phyloP scores from a whole-genome alignment of 2,113 vertebrate species.

The Chaetops frenatus region DNA sequence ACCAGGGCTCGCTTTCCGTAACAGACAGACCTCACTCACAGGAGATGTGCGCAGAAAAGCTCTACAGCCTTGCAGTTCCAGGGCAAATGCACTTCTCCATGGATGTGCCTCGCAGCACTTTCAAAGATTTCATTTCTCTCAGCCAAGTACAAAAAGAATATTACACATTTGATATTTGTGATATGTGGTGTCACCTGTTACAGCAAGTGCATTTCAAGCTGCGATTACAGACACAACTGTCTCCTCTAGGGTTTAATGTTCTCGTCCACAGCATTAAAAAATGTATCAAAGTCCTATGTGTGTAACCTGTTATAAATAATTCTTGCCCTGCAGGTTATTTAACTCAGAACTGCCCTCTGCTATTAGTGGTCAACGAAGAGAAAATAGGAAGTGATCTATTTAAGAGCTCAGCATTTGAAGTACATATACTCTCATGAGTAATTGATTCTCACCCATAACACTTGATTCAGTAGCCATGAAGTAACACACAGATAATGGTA shows the following conservation, averaged over 20 bases:
- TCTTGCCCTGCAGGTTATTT: not conserved
- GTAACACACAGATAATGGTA: not conserved
- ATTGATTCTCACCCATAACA: not conserved
- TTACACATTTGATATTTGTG: not conserved
- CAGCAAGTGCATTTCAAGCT: not conserved
- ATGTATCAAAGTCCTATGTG: not conserved
- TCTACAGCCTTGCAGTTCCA: not conserved
- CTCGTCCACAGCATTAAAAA: not conserved
- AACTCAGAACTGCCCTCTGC: not conserved
- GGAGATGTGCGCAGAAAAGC: not conserved
- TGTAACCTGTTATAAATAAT: conserved; percentile 1
- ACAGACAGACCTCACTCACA: not conserved
- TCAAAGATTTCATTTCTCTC: not conserved
- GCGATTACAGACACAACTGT: not conserved
- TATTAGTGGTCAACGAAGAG: not conserved
- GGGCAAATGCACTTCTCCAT: not conserved
- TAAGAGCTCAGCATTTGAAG: not conserved
- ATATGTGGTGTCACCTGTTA: not conserved
- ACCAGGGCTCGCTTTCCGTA: fast-evolving
- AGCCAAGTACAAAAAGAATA: not conserved
- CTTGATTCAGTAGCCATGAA: not conserved
- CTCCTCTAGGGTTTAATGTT: not conserved
- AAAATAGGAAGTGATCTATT: not conserved
- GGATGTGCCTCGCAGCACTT: not conserved
- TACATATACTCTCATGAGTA: not conserved